These are phyloP conservation scores for Plectropomus leopardus DNA, from an alignment of 2,113 vertebrate species.

Conservation along the genomic window DNA sequence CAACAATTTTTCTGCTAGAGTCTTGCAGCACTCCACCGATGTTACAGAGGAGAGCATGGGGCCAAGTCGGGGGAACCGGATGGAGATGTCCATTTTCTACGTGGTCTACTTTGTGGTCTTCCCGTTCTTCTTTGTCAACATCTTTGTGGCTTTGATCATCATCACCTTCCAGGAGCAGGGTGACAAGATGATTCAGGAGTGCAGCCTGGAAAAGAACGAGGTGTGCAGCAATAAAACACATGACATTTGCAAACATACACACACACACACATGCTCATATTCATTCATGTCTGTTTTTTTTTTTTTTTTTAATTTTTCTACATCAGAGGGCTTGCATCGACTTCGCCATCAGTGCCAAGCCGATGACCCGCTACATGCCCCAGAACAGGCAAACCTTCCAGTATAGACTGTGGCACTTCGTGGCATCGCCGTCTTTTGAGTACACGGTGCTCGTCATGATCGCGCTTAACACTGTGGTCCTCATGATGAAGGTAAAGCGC, in stretches of 20 bases:
- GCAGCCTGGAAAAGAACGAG: slow-evolving; percentile 98
- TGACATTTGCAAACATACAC: background rate
- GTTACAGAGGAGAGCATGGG: slow-evolving; percentile 97
- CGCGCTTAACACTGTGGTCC: slow-evolving; percentile 96
- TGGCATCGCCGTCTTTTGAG: slow-evolving; percentile 97
- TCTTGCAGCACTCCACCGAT: slow-evolving; percentile 97
- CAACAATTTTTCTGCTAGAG: slow-evolving; percentile 79
- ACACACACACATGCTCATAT: background rate
- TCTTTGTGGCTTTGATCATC: slow-evolving; percentile 99
- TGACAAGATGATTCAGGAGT: slow-evolving; percentile 99
- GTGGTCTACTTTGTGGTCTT: slow-evolving; percentile 99
- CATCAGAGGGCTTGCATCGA: slow-evolving; percentile 97
- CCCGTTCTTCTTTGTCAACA: slow-evolving; percentile 99
- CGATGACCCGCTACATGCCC: slow-evolving; percentile 98
- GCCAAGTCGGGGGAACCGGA: slow-evolving; percentile 96
- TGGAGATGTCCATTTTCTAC: slow-evolving; percentile 99
- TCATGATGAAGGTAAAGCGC: slow-evolving; percentile 97
- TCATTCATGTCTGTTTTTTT: background rate
- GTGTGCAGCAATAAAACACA: slow-evolving; percentile 72
- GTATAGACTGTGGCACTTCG: slow-evolving; percentile 98
- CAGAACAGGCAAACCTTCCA: slow-evolving; percentile 98
- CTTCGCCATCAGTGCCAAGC: slow-evolving; percentile 97
- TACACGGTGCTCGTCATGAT: slow-evolving; percentile 99
- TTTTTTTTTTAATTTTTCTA: slow-evolving; percentile 17
- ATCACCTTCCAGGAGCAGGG: slow-evolving; percentile 99